A percentile compares a stretch with the other conserved stretches of the same genome.
These are phyloP conservation scores for Apistogramma diplotaenia DNA, from an alignment of 2,113 vertebrate genomes.

Conservation along the genomic window DNA sequence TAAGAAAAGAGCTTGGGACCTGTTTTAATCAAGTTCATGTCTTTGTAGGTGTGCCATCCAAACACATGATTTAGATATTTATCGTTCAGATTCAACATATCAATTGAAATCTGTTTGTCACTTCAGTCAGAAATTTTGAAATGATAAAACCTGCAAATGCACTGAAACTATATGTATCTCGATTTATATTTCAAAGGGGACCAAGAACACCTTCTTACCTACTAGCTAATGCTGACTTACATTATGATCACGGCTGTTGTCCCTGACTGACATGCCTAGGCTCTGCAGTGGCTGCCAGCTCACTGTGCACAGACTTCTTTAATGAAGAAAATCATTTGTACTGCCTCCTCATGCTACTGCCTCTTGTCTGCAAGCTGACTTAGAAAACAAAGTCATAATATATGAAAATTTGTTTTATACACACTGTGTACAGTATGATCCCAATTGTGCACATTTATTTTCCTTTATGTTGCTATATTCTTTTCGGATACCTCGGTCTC, in stretches of 20 bases:
- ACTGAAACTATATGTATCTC: neutral
- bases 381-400: neutral
- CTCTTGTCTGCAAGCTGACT: conserved; percentile 27
- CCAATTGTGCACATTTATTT: too few species aligned
- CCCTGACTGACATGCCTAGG: neutral
- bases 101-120: neutral
- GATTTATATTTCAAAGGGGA: neutral
- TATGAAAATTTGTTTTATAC: neutral
- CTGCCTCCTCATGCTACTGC: neutral
- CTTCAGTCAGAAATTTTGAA: neutral
- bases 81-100: too few species aligned
- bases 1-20: too few species aligned
- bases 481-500: too few species aligned
- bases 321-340: neutral
- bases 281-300: neutral
- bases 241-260: neutral
- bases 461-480: too few species aligned
- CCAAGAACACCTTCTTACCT: neutral
- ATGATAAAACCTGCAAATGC: neutral
- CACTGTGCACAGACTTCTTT: neutral
- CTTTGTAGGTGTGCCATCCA: too few species aligned
- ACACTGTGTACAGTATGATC: rapidly evolving
- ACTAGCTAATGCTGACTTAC: neutral
- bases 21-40: too few species aligned
- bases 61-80: too few species aligned